A percentile compares a stretch with the other conserved stretches of the same genome.
phyloP scores from a whole-genome alignment of 2,113 vertebrate genomes.

The Mus spicilegus region DNA sequence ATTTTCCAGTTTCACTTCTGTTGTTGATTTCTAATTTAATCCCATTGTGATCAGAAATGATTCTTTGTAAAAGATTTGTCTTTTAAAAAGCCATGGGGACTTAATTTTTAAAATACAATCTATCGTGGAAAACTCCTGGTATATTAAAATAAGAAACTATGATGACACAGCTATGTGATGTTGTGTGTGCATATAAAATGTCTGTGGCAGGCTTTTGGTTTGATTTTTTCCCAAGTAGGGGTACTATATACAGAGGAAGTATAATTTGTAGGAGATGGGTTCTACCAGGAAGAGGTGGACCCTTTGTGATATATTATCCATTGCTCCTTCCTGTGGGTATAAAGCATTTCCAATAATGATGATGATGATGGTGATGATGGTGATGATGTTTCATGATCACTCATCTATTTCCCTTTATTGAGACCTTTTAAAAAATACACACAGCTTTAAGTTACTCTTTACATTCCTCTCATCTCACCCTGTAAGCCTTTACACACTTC shows the following conservation, averaged over 20 bases:
- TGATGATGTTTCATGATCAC: neutral
- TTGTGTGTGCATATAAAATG: neutral
- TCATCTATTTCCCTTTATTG: neutral
- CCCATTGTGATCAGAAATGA: neutral
- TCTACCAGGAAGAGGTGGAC: neutral
- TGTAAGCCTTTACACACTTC: too few relatives aligned
- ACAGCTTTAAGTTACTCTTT: neutral
- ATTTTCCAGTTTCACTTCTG: slow-evolving; percentile 28
- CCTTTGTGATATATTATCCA: neutral
- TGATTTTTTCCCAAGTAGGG: neutral
- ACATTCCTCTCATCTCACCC: neutral
- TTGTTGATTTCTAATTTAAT: slow-evolving; percentile 36
- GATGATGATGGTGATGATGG: too few relatives aligned
- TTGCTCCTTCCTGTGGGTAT: neutral
- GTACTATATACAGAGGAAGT: neutral
- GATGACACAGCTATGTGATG: neutral
- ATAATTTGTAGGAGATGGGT: neutral
- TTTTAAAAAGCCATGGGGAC: slow-evolving; percentile 20
- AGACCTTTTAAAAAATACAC: neutral
- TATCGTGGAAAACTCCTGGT: neutral
- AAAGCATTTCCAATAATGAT: neutral
- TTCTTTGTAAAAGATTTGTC: neutral
- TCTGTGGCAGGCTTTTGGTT: neutral
- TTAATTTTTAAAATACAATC: neutral
- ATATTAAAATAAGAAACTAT: neutral